phyloP scores from a whole-genome alignment of 2,888 invertebrate species.

The Melikaiella ostensackeni region DNA sequence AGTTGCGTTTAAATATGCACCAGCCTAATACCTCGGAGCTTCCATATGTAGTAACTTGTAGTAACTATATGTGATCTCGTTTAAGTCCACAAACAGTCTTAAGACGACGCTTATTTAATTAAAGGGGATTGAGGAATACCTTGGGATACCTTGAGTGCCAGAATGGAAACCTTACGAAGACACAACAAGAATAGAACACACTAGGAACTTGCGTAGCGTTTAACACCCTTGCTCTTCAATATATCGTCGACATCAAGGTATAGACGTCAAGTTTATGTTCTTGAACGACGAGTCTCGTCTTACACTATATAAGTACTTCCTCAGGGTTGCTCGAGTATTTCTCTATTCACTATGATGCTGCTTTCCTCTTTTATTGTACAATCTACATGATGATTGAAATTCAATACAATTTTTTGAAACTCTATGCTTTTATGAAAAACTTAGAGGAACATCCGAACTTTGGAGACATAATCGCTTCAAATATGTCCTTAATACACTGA shows the following conservation, averaged over 20 bases:
- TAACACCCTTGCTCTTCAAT: constrained; percentile 48
- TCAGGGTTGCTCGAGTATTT: background rate
- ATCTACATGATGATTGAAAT: too few species aligned
- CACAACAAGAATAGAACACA: constrained; percentile 63
- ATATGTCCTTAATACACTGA: too few species aligned
- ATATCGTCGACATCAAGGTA: constrained; percentile 3
- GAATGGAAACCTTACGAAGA: constrained; percentile 70
- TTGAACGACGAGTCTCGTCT: constrained; percentile 45
- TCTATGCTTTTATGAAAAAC: too few species aligned
- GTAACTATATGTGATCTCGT: constrained; percentile 58
- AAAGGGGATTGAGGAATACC: constrained; percentile 74
- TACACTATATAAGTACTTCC: background rate
- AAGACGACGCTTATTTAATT: constrained; percentile 73
- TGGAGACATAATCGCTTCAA: too few species aligned
- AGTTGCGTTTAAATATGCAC: constrained; percentile 69
- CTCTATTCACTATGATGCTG: background rate
- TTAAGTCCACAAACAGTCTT: constrained; percentile 76
- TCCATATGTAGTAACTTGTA: constrained; percentile 65
- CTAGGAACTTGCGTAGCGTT: constrained; percentile 51
- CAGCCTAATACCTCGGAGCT: constrained; percentile 52
- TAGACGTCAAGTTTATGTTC: constrained; percentile 48
- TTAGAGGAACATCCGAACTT: too few species aligned
- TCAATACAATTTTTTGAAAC: too few species aligned
- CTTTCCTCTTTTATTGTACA: too few species aligned
- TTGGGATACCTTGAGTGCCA: constrained; percentile 68